Percentiles rank a stretch among this genome's conserved stretches.
phyloP scores from a whole-genome alignment of 2,113 vertebrate genomes.

The Pituophis catenifer region DNA sequence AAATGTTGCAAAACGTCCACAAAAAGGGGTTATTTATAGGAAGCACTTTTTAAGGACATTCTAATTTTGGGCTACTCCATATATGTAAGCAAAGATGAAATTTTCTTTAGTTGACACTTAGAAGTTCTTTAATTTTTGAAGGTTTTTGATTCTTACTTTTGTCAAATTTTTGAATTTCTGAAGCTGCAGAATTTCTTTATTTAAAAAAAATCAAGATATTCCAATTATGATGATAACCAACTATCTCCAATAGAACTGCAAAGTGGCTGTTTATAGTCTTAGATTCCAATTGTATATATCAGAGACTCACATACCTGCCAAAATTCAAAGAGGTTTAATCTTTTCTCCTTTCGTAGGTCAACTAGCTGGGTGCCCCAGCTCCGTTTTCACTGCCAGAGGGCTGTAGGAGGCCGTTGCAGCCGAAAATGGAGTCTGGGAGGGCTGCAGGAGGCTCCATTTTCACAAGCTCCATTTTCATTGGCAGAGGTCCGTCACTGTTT shows the following conservation, averaged over 20 bases:
- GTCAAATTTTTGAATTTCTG: too few species aligned
- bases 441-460: too few species aligned
- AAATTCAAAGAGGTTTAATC: not conserved
- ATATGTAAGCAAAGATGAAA: not conserved
- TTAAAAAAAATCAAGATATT: too few species aligned
- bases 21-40: slow-evolving; percentile 38
- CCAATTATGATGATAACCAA: not conserved
- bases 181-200: too few species aligned
- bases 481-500: too few species aligned
- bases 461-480: too few species aligned
- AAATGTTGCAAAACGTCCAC: slow-evolving; percentile 39
- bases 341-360: not conserved
- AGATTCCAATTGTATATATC: not conserved
- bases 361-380: not conserved
- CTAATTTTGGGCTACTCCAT: slow-evolving; percentile 40
- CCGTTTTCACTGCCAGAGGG: too few species aligned
- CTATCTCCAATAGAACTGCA: not conserved
- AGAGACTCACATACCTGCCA: not conserved
- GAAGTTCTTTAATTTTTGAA: not conserved
- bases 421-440: too few species aligned
- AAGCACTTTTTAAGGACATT: slow-evolving; percentile 41
- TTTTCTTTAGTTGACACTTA: not conserved
- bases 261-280: not conserved
- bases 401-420: too few species aligned
- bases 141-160: not conserved